These are phyloP conservation scores for Regulus satrapa DNA, from an alignment of 2,113 vertebrate species.

Conservation along the genomic window DNA sequence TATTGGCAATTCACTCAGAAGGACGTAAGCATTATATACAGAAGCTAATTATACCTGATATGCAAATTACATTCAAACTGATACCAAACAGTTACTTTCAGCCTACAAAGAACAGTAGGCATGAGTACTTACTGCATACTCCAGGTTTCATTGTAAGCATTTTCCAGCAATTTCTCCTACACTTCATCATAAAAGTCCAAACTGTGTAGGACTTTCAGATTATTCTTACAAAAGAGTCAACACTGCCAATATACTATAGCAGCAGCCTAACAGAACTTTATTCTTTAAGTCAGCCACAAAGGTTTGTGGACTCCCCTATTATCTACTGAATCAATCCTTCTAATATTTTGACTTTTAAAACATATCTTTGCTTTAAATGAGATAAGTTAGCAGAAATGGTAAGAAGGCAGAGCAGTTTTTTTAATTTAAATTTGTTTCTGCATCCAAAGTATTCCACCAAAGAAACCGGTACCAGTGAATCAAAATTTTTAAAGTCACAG, in stretches of 20 bases:
- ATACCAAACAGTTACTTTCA: background rate
- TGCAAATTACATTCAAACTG: background rate
- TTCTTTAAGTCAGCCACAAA: background rate
- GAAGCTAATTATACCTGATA: background rate
- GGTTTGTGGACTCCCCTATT: background rate
- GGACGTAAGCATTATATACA: background rate
- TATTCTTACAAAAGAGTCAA: background rate
- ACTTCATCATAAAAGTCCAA: background rate
- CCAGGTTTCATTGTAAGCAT: background rate
- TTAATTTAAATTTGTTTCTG: fast-evolving
- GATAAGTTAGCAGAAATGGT: background rate
- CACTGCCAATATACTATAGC: background rate
- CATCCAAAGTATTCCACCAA: background rate
- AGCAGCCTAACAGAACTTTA: background rate
- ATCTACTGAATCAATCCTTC: background rate
- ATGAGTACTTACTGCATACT: background rate
- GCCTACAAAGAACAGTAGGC: background rate
- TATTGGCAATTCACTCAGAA: background rate
- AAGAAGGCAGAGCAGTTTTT: background rate
- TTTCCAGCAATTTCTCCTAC: background rate
- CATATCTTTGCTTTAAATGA: background rate
- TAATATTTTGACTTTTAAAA: background rate
- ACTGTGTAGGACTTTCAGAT: background rate
- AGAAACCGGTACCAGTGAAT: background rate
- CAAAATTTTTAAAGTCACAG: background rate